phyloP scores from a whole-genome alignment of 2,888 invertebrate genomes.

The Acanthosoma haemorrhoidale region DNA sequence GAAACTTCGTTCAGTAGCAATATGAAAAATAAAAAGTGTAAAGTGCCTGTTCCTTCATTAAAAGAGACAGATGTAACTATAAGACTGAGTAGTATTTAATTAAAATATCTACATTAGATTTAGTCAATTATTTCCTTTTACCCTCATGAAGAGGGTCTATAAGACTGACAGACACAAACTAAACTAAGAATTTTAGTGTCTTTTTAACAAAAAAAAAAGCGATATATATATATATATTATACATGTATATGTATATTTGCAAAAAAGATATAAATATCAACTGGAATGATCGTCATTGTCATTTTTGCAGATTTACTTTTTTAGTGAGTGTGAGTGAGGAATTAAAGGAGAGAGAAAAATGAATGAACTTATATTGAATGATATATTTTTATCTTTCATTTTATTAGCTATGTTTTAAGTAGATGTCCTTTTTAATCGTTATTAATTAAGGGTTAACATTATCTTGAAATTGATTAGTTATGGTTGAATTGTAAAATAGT shows the following conservation, averaged over 20 bases:
- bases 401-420: not conserved
- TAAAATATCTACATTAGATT: slow-evolving; percentile 33
- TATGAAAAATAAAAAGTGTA: not conserved
- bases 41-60: slow-evolving; percentile 35
- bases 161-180: slow-evolving; percentile 35
- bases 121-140: slow-evolving; percentile 32
- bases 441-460: slow-evolving; percentile 11
- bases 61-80: slow-evolving; percentile 37
- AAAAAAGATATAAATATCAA: not conserved
- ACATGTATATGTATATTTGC: not conserved
- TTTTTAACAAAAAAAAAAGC: not conserved
- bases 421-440: not conserved
- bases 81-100: slow-evolving; percentile 38
- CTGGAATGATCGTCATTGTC: slow-evolving; percentile 7
- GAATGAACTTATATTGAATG: slow-evolving; percentile 14
- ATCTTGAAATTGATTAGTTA: not conserved
- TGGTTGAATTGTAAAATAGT: slow-evolving; percentile 25
- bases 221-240: no score
- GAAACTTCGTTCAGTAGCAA: slow-evolving; percentile 24
- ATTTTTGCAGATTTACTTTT: slow-evolving; percentile 9
- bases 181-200: slow-evolving; percentile 12
- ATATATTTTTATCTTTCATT: slow-evolving; percentile 12
- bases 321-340: slow-evolving; percentile 9
- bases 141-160: slow-evolving; percentile 30
- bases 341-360: slow-evolving; percentile 11